Percentiles rank a stretch among this genome's conserved stretches.
Conservation (phyloP, 2,797 vertebrate genomes). For the Danio kyathit region DNA sequence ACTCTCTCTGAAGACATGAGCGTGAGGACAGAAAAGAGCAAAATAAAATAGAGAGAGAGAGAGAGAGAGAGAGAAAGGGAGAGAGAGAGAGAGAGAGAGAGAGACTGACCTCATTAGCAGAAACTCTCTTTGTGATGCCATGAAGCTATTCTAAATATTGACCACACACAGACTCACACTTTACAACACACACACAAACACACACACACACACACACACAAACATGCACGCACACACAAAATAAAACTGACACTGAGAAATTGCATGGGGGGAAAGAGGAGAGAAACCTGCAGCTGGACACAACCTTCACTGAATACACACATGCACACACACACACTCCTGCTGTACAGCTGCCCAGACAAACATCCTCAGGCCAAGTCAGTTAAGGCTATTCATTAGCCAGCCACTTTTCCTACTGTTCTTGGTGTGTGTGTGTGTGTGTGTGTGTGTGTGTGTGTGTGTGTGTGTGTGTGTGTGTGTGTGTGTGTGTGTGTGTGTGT, state of each 20-base stretch:
- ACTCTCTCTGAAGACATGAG: slow-evolving; percentile 24
- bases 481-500: too few species aligned
- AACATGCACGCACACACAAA: too few species aligned
- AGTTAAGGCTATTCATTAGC: slow-evolving; percentile 49
- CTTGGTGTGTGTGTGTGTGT: slow-evolving; percentile 33
- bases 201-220: too few species aligned
- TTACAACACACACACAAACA: slow-evolving; percentile 1
- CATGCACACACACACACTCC: slow-evolving; percentile 35
- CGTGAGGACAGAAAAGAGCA: background rate
- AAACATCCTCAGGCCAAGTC: slow-evolving; percentile 37
- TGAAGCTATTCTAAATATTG: slow-evolving; percentile 43
- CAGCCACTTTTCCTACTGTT: slow-evolving; percentile 35
- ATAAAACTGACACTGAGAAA: slow-evolving; percentile 18
- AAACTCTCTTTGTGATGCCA: slow-evolving; percentile 45
- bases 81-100: background rate
- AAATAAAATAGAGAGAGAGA: background rate
- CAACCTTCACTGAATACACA: slow-evolving; percentile 17
- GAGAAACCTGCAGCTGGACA: slow-evolving; percentile 25
- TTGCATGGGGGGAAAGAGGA: background rate
- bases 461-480: too few species aligned
- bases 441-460: too few species aligned
- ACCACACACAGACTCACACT: slow-evolving; percentile 41
- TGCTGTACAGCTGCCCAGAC: slow-evolving; percentile 36
- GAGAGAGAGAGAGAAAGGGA: background rate
- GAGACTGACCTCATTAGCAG: slow-evolving; percentile 45